Evolutionary conservation across 2,797 vertebrate genomes (phyloP).

Genomic region (Bufotes viridis): DNA sequence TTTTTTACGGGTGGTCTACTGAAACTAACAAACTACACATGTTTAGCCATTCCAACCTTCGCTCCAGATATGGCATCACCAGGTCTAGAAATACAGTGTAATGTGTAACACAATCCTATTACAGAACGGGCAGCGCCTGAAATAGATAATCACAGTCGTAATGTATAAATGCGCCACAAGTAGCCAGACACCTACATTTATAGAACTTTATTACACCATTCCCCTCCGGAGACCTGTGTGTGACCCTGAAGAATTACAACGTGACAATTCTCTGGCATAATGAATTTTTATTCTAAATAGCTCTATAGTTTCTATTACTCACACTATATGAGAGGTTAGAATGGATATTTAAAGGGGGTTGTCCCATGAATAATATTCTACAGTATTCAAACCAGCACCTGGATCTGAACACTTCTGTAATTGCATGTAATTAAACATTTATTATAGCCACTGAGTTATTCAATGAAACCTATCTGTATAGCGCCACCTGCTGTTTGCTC

Average conservation of each 20-base stretch:
- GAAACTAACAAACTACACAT: slow-evolving; percentile 41
- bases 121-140: slow-evolving; percentile 34
- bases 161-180: slow-evolving; percentile 47
- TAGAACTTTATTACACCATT: slow-evolving; percentile 39
- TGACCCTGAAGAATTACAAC: slow-evolving; percentile 20
- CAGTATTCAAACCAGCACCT: too few relatives aligned
- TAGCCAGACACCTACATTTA: slow-evolving; percentile 52
- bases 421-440: too few relatives aligned
- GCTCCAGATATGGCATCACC: slow-evolving; percentile 53
- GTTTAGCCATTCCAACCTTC: slow-evolving; percentile 43
- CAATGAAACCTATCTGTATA: too few relatives aligned
- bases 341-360: not conserved
- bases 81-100: slow-evolving; percentile 47
- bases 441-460: too few relatives aligned
- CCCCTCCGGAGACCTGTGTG: slow-evolving; percentile 4
- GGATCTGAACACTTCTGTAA: too few relatives aligned
- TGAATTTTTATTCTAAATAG: slow-evolving; percentile 24
- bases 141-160: slow-evolving; percentile 53
- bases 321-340: not conserved
- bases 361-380: too few relatives aligned
- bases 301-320: slow-evolving; percentile 11
- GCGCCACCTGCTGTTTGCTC: too few relatives aligned
- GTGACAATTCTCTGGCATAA: slow-evolving; percentile 15
- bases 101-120: slow-evolving; percentile 55
- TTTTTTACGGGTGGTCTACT: slow-evolving; percentile 54